phyloP scores from a whole-genome alignment of 2,888 invertebrate genomes.

The Pseudolycoriella hygida region DNA sequence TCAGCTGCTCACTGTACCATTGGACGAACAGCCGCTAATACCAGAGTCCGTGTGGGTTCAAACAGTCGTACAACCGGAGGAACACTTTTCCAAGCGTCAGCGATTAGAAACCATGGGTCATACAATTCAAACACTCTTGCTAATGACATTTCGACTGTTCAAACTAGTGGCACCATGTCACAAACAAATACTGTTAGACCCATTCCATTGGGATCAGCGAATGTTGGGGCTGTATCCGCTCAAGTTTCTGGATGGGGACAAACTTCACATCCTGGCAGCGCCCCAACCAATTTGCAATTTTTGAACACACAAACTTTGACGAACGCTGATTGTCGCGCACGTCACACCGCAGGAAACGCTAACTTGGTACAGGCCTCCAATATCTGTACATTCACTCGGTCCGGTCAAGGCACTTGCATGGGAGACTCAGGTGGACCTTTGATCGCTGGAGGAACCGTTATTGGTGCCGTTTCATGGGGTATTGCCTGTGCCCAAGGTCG shows the following conservation, averaged over 20 bases:
- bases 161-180: conserved; percentile 3
- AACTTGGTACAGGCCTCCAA: conserved; percentile 5
- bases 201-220: conserved; percentile 9
- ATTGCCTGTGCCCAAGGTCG: conserved; percentile 16
- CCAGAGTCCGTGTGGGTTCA: no score
- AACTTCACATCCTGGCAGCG: not conserved
- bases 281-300: not conserved
- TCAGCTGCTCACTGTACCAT: no score
- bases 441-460: not conserved
- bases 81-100: not conserved
- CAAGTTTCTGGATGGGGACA: conserved; percentile 6
- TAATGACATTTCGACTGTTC: conserved; percentile 7
- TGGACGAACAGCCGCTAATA: no score
- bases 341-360: not conserved
- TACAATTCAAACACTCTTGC: conserved; percentile 6
- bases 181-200: conserved; percentile 1
- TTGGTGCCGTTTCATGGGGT: conserved; percentile 19
- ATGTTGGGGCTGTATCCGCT: conserved; percentile 1
- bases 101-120: conserved; percentile 6
- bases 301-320: conserved; percentile 2
- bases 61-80: no score
- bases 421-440: conserved; percentile 17
- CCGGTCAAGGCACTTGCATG: conserved; percentile 8
- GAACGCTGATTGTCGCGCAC: conserved; percentile 1
- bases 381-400: conserved; percentile 7